Base-by-base conservation (phyloP, 2,888 invertebrate genomes). In the Hermodice carunculata region DNA sequence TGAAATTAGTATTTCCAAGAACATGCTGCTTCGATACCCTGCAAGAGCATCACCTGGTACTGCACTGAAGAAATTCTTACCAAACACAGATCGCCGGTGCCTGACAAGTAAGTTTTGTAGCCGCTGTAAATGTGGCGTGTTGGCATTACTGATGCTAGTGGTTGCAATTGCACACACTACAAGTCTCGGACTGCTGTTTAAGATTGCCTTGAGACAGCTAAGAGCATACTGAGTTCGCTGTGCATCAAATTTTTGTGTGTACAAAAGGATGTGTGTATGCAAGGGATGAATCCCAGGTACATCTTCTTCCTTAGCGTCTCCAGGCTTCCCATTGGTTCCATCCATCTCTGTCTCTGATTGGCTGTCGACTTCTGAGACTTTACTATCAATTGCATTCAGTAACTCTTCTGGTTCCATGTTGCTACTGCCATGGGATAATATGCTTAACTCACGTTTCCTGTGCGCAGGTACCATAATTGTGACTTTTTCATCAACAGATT, bases 51-150 rank as follows among this genome's bases (percentile, higher is more conserved):
- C 93, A 0, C 89, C 71, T 17, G 80, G 80, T 42, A 85, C 77
- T 73, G 77, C 86, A 70, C 78, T 85, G 80, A 81, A 87, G 76
- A 88, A 90, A 67, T 88, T 88, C 70, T 87, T 87, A 6, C 89
- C 95, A 61, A 93, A 90, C 34, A 94, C 90, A 57, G 93, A 93
- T 77, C 93, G 93, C 28, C 92, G 88, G 83, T 95, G 95, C 43
- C 94, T 88, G 0, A 91, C 90, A 66, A 93, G 83, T 19, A 93
- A 84, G 61, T 90, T 89, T 32, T 92, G 86, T 19, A 93, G 85
- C 14, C 89, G 78, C 17, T 75, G 76, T n/a, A 81, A 69, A 54
- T 83, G 81, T 40, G 79, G 75, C 19, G 82, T 75, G 19, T 74
- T 62, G 24, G 78, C 68, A 29, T 88, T 89, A 74, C 91, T 87